Percentiles rank a stretch among this genome's conserved stretches.
Evolutionary conservation across 1,140 invertebrate species (phyloP).

Genomic region (Atta texana): DNA sequence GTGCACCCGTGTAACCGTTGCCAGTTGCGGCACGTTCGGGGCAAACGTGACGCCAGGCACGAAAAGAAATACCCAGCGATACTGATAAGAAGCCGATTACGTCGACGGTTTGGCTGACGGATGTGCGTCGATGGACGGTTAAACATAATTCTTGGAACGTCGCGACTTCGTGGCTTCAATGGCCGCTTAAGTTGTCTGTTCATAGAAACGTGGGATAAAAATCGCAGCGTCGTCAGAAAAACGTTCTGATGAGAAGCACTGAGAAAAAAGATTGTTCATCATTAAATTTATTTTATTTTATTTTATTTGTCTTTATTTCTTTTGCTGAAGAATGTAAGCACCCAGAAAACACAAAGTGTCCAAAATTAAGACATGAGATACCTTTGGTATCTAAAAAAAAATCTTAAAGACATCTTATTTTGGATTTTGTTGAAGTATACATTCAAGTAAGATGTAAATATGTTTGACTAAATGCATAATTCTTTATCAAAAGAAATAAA

Average conservation of each 20-base stretch:
- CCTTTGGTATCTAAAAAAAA: too few relatives aligned
- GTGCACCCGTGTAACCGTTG: neutral
- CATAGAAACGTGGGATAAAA: slow-evolving; percentile 43
- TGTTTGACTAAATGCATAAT: too few relatives aligned
- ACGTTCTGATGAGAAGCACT: neutral
- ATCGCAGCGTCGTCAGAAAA: slow-evolving; percentile 13
- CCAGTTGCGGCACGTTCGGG: slow-evolving; percentile 71
- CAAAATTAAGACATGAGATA: too few relatives aligned
- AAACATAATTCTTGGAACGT: slow-evolving; percentile 44
- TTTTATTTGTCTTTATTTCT: too few relatives aligned
- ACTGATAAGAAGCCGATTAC: slow-evolving; percentile 72
- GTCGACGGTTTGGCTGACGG: slow-evolving; percentile 50
- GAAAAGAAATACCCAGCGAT: slow-evolving; percentile 65
- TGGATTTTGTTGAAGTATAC: too few relatives aligned
- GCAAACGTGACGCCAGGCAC: slow-evolving; percentile 76
- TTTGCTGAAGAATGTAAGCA: too few relatives aligned
- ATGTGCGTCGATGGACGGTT: slow-evolving; percentile 16
- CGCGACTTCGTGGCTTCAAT: neutral
- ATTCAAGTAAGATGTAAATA: too few relatives aligned
- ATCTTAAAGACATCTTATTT: too few relatives aligned
- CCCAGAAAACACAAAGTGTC: too few relatives aligned
- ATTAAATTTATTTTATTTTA: too few relatives aligned
- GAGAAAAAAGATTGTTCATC: neutral
- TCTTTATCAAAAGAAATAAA: too few relatives aligned
- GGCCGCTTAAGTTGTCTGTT: neutral